Evolutionary conservation across 2,113 vertebrate species (phyloP).

Genomic region (Poeciliopsis turrubarensis): DNA sequence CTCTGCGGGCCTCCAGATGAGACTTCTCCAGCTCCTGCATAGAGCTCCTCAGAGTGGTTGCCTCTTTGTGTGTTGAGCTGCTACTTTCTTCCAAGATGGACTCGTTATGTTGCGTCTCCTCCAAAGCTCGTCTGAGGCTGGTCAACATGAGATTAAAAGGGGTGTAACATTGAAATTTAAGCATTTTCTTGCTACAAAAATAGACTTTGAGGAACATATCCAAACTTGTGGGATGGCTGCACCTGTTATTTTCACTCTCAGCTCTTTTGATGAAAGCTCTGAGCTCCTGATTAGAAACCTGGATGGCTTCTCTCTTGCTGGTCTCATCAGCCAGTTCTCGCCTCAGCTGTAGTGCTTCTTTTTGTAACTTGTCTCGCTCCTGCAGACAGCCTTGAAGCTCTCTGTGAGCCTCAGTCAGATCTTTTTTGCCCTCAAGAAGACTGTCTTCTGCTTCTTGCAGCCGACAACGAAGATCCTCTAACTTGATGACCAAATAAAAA

Average conservation of each 20-base stretch:
- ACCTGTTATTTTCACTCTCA: constrained; percentile 87
- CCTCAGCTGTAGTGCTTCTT: constrained; percentile 76
- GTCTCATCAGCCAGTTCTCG: constrained; percentile 70
- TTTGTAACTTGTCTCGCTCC: constrained; percentile 68
- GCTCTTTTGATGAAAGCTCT: constrained; percentile 72
- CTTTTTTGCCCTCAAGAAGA: constrained; percentile 56
- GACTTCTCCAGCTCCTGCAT: constrained; percentile 78
- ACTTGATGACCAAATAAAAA: constrained; percentile 62
- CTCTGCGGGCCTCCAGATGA: constrained; percentile 66
- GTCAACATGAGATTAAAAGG: background rate
- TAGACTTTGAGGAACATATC: background rate
- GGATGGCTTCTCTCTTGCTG: constrained; percentile 79
- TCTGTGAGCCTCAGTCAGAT: constrained; percentile 77
- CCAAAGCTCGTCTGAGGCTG: constrained; percentile 79
- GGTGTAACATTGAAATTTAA: background rate
- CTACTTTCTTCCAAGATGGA: constrained; percentile 76
- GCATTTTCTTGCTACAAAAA: background rate
- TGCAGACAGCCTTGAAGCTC: constrained; percentile 74
- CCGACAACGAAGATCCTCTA: constrained; percentile 72
- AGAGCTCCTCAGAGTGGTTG: constrained; percentile 64
- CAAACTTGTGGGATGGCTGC: background rate
- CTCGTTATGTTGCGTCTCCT: constrained; percentile 81
- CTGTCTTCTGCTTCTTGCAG: constrained; percentile 73
- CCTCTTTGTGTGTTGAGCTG: constrained; percentile 72
- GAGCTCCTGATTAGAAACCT: constrained; percentile 80